Conservation (phyloP, 2,888 invertebrate genomes). For the Apoda limacodes region DNA sequence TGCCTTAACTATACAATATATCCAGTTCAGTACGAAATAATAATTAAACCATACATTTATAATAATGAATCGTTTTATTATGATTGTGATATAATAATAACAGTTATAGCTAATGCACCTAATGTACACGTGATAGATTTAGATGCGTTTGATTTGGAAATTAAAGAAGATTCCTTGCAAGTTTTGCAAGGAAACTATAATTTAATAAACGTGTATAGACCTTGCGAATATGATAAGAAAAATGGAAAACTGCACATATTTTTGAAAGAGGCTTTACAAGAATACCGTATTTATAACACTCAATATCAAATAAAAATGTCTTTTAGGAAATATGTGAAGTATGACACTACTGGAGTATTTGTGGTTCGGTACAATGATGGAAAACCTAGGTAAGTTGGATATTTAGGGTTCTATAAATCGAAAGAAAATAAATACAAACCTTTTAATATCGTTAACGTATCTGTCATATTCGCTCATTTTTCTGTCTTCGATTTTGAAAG, state of each 20-base stretch:
- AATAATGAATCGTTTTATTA: slow-evolving; percentile 35
- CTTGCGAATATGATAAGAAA: slow-evolving; percentile 36
- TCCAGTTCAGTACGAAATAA: slow-evolving; percentile 54
- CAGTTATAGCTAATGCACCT: slow-evolving; percentile 48
- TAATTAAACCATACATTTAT: slow-evolving; percentile 39
- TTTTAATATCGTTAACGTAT: no score
- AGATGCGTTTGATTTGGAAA: slow-evolving; percentile 41
- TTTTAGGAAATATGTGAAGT: slow-evolving; percentile 36
- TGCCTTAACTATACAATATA: slow-evolving; percentile 60
- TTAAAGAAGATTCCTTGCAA: slow-evolving; percentile 33
- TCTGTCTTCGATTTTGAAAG: no score
- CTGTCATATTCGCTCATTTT: no score
- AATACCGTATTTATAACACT: slow-evolving; percentile 30
- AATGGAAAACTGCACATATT: slow-evolving; percentile 42
- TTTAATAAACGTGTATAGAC: slow-evolving; percentile 39
- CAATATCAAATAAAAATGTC: slow-evolving; percentile 42
- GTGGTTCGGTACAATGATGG: slow-evolving; percentile 40
- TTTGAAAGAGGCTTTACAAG: slow-evolving; percentile 37
- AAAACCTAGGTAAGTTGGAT: slow-evolving; percentile 41
- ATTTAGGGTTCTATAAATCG: no score
- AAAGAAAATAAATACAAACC: no score
- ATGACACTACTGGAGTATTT: slow-evolving; percentile 38
- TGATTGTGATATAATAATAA: slow-evolving; percentile 47
- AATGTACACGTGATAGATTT: slow-evolving; percentile 43
- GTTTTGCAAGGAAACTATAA: slow-evolving; percentile 36